A percentile compares a stretch with the other conserved stretches of the same genome.
phyloP scores from a whole-genome alignment of 2,888 invertebrate genomes.

The Onthophagus sagittarius region DNA sequence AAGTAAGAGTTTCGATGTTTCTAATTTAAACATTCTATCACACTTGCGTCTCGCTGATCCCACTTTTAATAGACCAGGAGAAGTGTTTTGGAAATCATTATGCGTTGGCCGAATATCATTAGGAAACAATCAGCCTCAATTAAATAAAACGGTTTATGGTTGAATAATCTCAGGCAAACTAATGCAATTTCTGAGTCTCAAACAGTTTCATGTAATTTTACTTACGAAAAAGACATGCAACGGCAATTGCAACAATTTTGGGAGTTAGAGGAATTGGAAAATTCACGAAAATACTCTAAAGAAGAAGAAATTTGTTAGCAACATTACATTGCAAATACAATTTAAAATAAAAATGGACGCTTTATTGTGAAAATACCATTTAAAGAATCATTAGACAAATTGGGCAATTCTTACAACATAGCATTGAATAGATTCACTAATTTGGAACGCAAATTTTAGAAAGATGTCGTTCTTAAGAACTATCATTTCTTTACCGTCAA shows the following conservation, averaged over 20 bases:
- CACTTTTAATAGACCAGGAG: background rate
- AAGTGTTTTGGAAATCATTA: constrained; percentile 14
- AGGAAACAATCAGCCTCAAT: background rate
- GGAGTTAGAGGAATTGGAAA: constrained; percentile 13
- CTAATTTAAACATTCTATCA: background rate
- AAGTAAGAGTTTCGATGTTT: background rate
- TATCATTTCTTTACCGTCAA: constrained; percentile 1
- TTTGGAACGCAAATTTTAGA: constrained; percentile 6
- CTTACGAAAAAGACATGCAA: background rate
- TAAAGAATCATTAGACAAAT: background rate
- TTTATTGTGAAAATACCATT: constrained; percentile 10
- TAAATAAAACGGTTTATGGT: constrained; percentile 15
- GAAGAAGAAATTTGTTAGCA: constrained; percentile 14
- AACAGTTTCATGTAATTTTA: background rate
- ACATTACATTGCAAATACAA: background rate
- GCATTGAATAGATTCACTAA: constrained; percentile 10
- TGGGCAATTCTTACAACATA: background rate
- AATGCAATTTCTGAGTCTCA: background rate
- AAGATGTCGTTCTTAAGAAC: background rate
- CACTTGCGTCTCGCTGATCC: constrained; percentile 15
- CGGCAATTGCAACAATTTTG: constrained; percentile 5
- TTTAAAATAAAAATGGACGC: background rate
- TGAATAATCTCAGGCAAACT: constrained; percentile 5
- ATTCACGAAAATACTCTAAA: background rate
- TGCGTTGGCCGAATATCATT: background rate